Base-by-base conservation (phyloP, 2,888 invertebrate species). In the Chaitophorus viminalis region DNA sequence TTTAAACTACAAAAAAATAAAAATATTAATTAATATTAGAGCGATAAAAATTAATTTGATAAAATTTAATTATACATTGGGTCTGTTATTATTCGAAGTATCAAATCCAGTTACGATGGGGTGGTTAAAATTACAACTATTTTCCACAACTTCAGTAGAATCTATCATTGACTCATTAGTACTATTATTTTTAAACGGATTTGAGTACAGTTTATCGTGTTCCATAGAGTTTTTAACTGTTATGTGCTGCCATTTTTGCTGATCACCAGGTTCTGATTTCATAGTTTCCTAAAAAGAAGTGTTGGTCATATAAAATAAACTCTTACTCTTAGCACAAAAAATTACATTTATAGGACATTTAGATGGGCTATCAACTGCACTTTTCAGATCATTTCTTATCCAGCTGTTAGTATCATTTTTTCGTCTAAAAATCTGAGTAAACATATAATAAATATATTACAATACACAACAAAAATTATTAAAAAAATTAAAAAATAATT, bases 271-370 rank as follows among this genome's bases (percentile, higher is more conserved):
- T 31, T 76, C 25, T 39, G 31, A 76, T n/a, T 46, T 76, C 18
- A 9, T 76, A 25, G 1, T 76, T 11, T 84, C 65, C 65, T 76
- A 65, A 84, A 83, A 82, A 33, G 46, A 25, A 46, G 46, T 36
- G 25, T 33, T 14, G 18, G n/a, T n/a, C 8, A 29, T 2, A 82
- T 65, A 39, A 33, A 70, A 52, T 25, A 82, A 72, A 46, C 11
- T 46, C 14, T 3, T 9, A 17, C 21, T 21, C 3, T 25, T 9
- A 18, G 33, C 5, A 68, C 21, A 52, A 70, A 11, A 18, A 52
- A 39, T 31, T 36, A 54, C 54, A 31, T 60, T 11, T 18, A 36
- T 36, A 18, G 11, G n/a, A 74, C 52, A 18, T 60, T 18, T 2
- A 60, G 60, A 60, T 25, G 25, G 25, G 4, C 25, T 21, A 6